phyloP scores from a whole-genome alignment of 2,113 vertebrate species.

The Gymnogyps californianus region DNA sequence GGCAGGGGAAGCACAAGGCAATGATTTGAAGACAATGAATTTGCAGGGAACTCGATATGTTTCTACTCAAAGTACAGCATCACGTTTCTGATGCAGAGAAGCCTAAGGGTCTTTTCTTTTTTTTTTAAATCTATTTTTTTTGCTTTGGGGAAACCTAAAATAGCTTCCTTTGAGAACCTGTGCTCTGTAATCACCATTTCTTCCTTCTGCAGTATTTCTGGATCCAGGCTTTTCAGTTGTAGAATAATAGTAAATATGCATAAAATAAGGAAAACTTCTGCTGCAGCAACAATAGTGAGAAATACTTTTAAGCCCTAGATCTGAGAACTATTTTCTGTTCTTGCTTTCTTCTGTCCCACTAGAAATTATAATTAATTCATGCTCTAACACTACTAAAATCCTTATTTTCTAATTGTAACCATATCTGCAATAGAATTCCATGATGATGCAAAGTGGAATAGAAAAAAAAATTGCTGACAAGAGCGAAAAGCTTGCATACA shows the following conservation, averaged over 20 bases:
- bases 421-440: background rate
- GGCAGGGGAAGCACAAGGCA: background rate
- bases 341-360: background rate
- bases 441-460: background rate
- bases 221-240: background rate
- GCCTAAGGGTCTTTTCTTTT: background rate
- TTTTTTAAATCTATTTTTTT: background rate
- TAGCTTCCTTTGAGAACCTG: slow-evolving; percentile 9
- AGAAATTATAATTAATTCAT: background rate
- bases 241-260: background rate
- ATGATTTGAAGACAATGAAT: slow-evolving; percentile 1
- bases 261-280: background rate
- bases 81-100: background rate
- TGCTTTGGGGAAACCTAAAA: background rate
- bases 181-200: background rate
- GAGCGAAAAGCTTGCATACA: background rate
- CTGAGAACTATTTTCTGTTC: background rate
- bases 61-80: background rate
- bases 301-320: background rate
- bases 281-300: background rate
- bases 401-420: background rate
- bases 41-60: background rate
- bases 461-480: background rate
- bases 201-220: background rate
- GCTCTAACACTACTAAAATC: background rate